These are phyloP conservation scores for Podilymbus podiceps DNA, from an alignment of 2,113 vertebrate genomes.

Conservation along the genomic window DNA sequence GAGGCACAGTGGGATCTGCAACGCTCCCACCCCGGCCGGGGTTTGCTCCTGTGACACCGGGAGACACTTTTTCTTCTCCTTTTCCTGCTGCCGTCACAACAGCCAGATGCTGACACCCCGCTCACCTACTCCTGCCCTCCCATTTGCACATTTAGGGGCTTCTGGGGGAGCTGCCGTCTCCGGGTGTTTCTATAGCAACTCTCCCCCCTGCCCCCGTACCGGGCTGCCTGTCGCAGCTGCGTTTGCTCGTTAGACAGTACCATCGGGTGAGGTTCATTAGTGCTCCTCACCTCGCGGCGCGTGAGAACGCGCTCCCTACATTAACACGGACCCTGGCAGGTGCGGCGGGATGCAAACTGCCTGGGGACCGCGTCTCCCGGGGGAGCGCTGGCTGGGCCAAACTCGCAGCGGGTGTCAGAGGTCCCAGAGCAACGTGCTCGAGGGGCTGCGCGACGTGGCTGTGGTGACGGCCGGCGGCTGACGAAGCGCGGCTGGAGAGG, in stretches of 20 bases:
- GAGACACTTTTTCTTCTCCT: neutral
- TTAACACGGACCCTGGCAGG: neutral
- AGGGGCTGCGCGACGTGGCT: rapidly evolving
- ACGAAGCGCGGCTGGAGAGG: rapidly evolving
- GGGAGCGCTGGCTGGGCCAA: neutral
- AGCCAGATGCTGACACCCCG: neutral
- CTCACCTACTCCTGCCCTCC: neutral
- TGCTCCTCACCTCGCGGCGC: neutral
- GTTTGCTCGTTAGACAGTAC: neutral
- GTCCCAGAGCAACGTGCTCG: neutral
- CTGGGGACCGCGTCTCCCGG: rapidly evolving
- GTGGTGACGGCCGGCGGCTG: neutral
- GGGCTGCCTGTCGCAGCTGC: neutral
- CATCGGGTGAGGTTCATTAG: neutral
- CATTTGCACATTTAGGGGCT: neutral
- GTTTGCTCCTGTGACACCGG: rapidly evolving
- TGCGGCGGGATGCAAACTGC: rapidly evolving
- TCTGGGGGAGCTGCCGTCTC: neutral
- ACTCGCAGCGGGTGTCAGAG: neutral
- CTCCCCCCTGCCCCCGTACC: neutral
- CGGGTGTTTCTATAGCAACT: conserved; percentile 51
- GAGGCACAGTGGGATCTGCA: neutral
- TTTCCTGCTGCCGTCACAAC: neutral
- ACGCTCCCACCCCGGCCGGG: rapidly evolving
- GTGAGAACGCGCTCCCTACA: rapidly evolving